Conservation (phyloP, 2,797 vertebrate genomes). For the Austrolebias charrua region DNA sequence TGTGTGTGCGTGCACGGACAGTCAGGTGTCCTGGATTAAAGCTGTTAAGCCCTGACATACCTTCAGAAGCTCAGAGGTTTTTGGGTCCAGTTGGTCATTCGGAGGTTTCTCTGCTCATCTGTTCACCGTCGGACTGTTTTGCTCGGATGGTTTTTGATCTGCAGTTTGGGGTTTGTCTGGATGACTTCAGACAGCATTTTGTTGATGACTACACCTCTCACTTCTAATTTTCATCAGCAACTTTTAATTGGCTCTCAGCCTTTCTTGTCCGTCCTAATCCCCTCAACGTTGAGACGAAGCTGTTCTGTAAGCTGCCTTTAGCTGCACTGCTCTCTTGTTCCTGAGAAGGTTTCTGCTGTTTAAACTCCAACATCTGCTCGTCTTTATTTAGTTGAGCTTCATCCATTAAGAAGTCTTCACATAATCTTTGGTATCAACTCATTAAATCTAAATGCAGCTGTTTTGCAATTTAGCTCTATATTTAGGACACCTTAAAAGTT, state of each 20-base stretch:
- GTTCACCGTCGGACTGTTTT: constrained; percentile 31
- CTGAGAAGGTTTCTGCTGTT: constrained; percentile 6
- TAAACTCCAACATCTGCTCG: neutral
- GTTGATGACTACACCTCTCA: constrained; percentile 63
- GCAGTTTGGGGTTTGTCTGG: constrained; percentile 14
- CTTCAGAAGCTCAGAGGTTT: constrained; percentile 63
- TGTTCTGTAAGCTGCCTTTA: too few relatives aligned
- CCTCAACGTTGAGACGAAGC: constrained; percentile 35
- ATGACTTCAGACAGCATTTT: constrained; percentile 29
- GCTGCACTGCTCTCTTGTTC: neutral
- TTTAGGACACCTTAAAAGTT: neutral
- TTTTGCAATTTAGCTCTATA: neutral
- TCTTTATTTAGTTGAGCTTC: neutral
- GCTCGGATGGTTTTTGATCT: constrained; percentile 28
- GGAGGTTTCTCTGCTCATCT: constrained; percentile 34
- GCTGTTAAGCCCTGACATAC: constrained; percentile 61
- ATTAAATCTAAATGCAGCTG: neutral
- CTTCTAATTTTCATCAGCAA: constrained; percentile 63
- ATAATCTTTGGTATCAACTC: neutral
- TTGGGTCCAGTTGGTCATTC: constrained; percentile 45
- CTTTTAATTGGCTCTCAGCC: constrained; percentile 63
- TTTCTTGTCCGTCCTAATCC: constrained; percentile 53
- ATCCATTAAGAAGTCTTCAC: neutral
- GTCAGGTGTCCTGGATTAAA: constrained; percentile 62
- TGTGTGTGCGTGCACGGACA: constrained; percentile 21